Evolutionary conservation across 2,888 invertebrate genomes (phyloP), one percentile per base, ranked within the genome.

Genomic region (Watsonalla cultraria): DNA sequence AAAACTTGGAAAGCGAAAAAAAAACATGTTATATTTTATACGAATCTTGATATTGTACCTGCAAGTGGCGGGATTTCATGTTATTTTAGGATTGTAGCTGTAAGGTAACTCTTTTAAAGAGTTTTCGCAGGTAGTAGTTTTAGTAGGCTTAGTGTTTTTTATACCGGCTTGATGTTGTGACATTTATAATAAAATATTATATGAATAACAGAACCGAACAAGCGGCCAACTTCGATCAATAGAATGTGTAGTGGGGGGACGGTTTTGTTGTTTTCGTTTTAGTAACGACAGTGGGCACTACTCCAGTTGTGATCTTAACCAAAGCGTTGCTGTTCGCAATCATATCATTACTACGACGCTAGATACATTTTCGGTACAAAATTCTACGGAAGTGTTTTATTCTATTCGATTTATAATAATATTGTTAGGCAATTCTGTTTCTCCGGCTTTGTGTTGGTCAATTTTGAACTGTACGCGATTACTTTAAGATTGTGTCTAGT

Each of bases 101-200:
- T 91, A 91, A 90, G 90, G 86, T 82, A 79, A 76, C 91, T 91
- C 91, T 91, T 90, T 80, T 82, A 90, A 91, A 91, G 91, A 90
- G 91, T 86, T 83, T 88, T 86, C 82, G 86, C 86, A 90, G 87
- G 87, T 86, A 90, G 90, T 90, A 90, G 89, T 81, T 84, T 84
- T 89, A 86, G 83, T 90, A 91, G 86, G 91, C 91, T 91, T 91
- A 91, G 90, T 89, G 90, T 90, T 91, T 91, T 84, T 91, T 91
- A 91, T 91, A 91, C 91, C 80, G 84, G 91, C 91, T 91, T 91
- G 88, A 90, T 91, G 91, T 91, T 91, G 91, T 91, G 90, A 90
- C 85, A 86, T 86, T 86, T 87, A 83, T 84, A 80, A 82, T 82
- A 83, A 84, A 82, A 84, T 74, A 86, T 82, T 78, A 84, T 84